A percentile compares a stretch with the other conserved stretches of the same genome.
Evolutionary conservation across 1,140 invertebrate species (phyloP).

Genomic region (Hyposmocoma kahamanoa): DNA sequence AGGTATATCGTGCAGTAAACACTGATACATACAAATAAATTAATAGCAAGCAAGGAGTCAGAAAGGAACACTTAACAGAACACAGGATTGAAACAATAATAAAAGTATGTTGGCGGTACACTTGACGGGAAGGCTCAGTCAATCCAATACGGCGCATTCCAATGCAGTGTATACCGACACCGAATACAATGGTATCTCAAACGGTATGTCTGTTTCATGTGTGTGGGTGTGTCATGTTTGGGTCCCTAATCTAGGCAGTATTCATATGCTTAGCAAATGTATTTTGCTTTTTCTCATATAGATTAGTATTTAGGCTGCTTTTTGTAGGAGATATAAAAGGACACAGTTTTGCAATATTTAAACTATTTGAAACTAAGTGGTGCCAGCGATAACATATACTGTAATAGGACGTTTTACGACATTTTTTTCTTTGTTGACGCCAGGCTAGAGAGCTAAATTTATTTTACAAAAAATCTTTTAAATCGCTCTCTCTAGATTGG

Average conservation of each 20-base stretch:
- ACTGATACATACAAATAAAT: constrained; percentile 50
- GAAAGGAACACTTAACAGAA: constrained; percentile 56
- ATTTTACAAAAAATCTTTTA: no score
- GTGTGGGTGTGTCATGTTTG: constrained; percentile 24
- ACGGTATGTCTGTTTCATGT: constrained; percentile 39
- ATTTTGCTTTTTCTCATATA: no score
- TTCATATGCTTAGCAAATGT: no score
- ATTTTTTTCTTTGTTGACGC: constrained; percentile 1
- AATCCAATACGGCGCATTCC: constrained; percentile 51
- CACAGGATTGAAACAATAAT: constrained; percentile 44
- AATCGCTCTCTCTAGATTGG: constrained; percentile 30
- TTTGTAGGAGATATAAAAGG: no score
- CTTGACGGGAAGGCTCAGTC: constrained; percentile 54
- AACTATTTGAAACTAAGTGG: constrained; percentile 15
- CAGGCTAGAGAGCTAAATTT: constrained; percentile 17
- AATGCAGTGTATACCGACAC: constrained; percentile 57
- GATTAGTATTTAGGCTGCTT: no score
- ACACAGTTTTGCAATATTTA: not conserved
- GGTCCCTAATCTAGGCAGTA: constrained; percentile 17
- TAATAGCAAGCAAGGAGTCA: constrained; percentile 62
- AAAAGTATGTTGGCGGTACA: constrained; percentile 46
- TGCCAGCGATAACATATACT: constrained; percentile 12
- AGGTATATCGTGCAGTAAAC: constrained; percentile 66
- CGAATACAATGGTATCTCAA: constrained; percentile 26
- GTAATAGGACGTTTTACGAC: constrained; percentile 9